Base-by-base conservation (phyloP, 2,113 vertebrate genomes). In the Tamias sibiricus region DNA sequence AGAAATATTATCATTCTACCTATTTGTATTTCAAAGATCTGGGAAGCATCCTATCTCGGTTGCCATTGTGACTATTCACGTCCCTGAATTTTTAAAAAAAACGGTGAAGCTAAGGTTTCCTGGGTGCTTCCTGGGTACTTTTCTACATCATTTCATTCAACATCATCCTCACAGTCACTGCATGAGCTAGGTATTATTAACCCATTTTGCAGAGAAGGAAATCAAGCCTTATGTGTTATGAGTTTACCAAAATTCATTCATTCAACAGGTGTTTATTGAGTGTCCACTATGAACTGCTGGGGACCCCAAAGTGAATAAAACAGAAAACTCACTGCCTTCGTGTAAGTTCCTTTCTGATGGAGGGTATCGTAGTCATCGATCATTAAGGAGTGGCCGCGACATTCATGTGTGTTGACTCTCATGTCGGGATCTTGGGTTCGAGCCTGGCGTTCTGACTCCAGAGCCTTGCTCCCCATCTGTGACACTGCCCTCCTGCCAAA, bases 1-100 rank as follows among this genome's bases (percentile, higher is more conserved):
- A 62, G 80, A 96, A 96, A 95, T 91, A 82, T 54, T 57, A 81
- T 80, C 91, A 44, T 91, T 83, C 80, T 91, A 71, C 83, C 94
- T 93, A 8, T 81, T 69, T 80, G 81, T 85, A 47, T 91, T 54
- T 81, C 74, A 76, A 94, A 96, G 79, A 87, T 54, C 68, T 20
- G 44, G 94, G 66, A 95, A 87, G 59, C 59, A 59, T 66, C 76
- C 44, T 76, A 1, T 87, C 64, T 87, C 52, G 2, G 20, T 42
- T 80, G 44, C 7, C 9, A 4, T 69, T 49, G 30, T 94, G 62
- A 57, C 44, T 77, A 2, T 35, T 16, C 30, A 20, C 57, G 14
- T 81, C 44, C 22, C 91, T 87, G 71, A n/a, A 93, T 91, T 93
- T 93, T 62, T n/a, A n/a, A n/a, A n/a, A 35, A 74, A 93, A 71